Percentiles rank a stretch among this genome's conserved stretches.
Conservation (phyloP, 1,140 invertebrate genomes). For the Heliothis virescens region DNA sequence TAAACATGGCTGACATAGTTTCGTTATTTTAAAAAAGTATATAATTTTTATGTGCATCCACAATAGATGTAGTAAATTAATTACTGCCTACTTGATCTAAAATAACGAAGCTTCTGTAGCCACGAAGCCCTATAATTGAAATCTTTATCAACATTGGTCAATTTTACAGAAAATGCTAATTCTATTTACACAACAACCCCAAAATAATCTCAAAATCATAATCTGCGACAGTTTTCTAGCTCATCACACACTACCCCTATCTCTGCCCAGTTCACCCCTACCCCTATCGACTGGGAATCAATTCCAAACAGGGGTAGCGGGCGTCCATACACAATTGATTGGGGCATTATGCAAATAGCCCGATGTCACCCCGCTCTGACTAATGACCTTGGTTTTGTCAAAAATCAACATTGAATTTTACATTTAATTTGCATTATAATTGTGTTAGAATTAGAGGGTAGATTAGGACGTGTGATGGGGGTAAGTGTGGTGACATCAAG, state of each 20-base stretch:
- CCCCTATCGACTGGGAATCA: conserved; percentile 31
- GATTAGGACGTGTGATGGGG: neutral
- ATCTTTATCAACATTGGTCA: neutral
- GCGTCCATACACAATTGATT: conserved; percentile 42
- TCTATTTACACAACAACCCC: neutral
- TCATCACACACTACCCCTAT: conserved; percentile 3
- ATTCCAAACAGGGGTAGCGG: conserved; percentile 40
- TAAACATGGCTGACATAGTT: too few relatives aligned
- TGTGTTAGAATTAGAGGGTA: neutral
- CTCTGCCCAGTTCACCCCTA: neutral
- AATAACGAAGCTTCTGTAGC: too few relatives aligned
- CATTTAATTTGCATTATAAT: conserved; percentile 29
- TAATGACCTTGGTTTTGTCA: conserved; percentile 31
- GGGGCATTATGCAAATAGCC: conserved; percentile 44
- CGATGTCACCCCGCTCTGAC: neutral
- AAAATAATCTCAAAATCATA: conserved; percentile 16
- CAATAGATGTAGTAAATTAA: too few relatives aligned
- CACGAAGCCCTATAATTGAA: neutral
- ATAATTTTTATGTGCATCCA: too few relatives aligned
- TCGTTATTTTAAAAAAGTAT: too few relatives aligned
- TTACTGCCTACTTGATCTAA: too few relatives aligned
- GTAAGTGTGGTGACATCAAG: neutral
- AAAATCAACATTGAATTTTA: conserved; percentile 45
- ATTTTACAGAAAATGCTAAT: neutral
- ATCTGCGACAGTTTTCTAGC: conserved; percentile 29